These are phyloP conservation scores for Cataglyphis livida DNA, from an alignment of 2,888 invertebrate species.

Conservation along the genomic window DNA sequence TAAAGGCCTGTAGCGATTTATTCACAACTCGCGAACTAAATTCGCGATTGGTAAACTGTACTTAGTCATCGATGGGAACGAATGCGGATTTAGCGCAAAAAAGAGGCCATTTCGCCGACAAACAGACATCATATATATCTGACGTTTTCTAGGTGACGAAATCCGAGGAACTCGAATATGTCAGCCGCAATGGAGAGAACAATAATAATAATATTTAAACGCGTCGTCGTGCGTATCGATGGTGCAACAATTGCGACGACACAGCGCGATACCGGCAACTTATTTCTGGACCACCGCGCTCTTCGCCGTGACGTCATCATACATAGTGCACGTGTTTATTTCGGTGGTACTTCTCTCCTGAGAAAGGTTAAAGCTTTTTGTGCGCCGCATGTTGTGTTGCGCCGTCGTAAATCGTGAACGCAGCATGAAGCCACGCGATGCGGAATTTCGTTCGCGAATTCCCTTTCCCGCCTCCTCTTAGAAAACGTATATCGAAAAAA, in stretches of 20 bases:
- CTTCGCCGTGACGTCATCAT: constrained; percentile 79
- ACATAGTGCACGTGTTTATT: constrained; percentile 80
- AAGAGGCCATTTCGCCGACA: neutral
- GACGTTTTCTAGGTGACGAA: constrained; percentile 3
- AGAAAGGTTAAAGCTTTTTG: constrained; percentile 75
- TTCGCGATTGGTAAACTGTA: constrained; percentile 9
- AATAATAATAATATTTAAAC: constrained; percentile 36
- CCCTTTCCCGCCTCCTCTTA: too few relatives aligned
- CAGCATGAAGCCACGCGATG: neutral
- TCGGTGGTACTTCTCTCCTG: constrained; percentile 76
- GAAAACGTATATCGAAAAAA: neutral
- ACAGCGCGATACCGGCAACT: constrained; percentile 50
- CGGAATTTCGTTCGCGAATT: constrained; percentile 9
- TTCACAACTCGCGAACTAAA: constrained; percentile 18
- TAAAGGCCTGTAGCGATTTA: constrained; percentile 10
- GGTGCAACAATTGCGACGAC: constrained; percentile 70
- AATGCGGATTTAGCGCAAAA: neutral
- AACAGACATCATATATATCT: neutral
- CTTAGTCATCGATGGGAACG: neutral
- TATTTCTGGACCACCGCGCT: constrained; percentile 70
- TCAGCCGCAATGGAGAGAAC: neutral
- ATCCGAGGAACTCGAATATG: neutral
- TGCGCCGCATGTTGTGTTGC: constrained; percentile 47
- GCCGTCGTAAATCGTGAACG: constrained; percentile 57
- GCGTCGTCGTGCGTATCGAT: constrained; percentile 26